These are phyloP conservation scores for Diplosoma virens DNA, from an alignment of 23 tunicate genomes.

Conservation along the genomic window DNA sequence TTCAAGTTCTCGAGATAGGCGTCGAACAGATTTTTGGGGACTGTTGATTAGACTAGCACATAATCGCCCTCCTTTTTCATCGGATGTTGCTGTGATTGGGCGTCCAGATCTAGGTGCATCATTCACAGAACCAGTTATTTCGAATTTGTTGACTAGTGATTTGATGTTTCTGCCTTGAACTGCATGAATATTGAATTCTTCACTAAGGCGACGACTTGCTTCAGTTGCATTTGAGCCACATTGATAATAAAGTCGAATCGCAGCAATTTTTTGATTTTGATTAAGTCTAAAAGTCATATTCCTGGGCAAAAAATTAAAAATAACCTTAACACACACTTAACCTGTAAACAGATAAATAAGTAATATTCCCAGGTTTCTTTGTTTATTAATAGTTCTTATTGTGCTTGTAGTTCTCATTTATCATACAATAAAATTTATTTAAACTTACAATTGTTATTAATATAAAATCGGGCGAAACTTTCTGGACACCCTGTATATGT, in stretches of 20 bases:
- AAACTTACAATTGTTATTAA: conserved; percentile 18
- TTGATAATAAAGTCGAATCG: conserved; percentile 26
- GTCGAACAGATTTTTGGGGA: conserved; percentile 30
- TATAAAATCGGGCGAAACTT: conserved; percentile 15
- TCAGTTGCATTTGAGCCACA: conserved; percentile 28
- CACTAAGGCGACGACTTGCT: conserved; percentile 30
- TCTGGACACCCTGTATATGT: conserved; percentile 16
- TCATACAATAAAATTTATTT: conserved; percentile 19
- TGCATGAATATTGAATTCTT: conserved; percentile 25
- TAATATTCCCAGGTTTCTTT: conserved; percentile 20
- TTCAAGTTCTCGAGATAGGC: conserved; percentile 28
- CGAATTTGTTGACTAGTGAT: conserved; percentile 29
- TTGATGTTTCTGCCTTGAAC: conserved; percentile 30
- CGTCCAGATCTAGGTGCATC: conserved; percentile 32
- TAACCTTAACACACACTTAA: conserved; percentile 19
- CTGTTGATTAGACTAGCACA: conserved; percentile 27
- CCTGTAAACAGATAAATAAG: conserved; percentile 23
- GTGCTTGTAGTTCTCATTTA: conserved; percentile 29
- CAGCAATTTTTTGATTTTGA: conserved; percentile 28
- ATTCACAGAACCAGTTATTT: conserved; percentile 28
- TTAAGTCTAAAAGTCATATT: conserved; percentile 29
- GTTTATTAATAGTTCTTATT: conserved; percentile 15
- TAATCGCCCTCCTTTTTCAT: conserved; percentile 25
- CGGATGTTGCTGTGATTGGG: conserved; percentile 32
- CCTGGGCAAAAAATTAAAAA: conserved; percentile 22